Base-by-base conservation (phyloP, 2,888 invertebrate genomes). In the Beris morrisii region DNA sequence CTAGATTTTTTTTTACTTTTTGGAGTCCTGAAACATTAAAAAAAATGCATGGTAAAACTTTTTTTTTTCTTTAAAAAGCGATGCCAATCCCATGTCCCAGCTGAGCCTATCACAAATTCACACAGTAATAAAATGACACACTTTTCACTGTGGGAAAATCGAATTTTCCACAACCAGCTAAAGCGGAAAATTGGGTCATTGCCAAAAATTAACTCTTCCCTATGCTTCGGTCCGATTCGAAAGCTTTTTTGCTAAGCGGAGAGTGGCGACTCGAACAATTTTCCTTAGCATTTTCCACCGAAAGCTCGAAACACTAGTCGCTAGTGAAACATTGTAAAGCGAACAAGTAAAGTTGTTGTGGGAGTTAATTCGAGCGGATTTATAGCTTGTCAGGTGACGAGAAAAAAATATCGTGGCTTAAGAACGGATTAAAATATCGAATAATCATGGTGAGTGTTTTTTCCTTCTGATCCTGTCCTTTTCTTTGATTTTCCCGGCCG, bases 401-500 rank as follows among this genome's bases (percentile, higher is more conserved):
- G 52, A 4, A 11, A 12, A 38, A n/a, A 38, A 56, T 43, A 38
- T 43, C 9, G 55, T 43, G 55, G 13, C 15, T 13, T 43, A 53
- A 38, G 15, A 56, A 56, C 6, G 15, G 15, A 56, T n/a, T 56
- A 9, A 56, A 56, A 56, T 56, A n/a, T 15, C 38, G 38, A 38
- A 56, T 56, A 15, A 56, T 56, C 38, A 56, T 56, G 55, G 55
- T 56, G 55, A 56, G 55, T 56, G 32, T n/a, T 7, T 13, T 13
- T 4, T 15, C 11, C 15, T 4, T n/a, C 4, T 13, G 30, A 13
- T 13, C 38, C 13, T 15, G 9, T n/a, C 13, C n/a, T 7, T n/a
- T 13, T 22, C 32, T 54, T 12, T 32, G 28, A 22, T 31, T 12
- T 32, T 54, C 31, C 54, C 31, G 22, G 11, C 30, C n/a, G 4